Conservation (phyloP, 23 tunicate genomes). For the Oikopleura dioica region DNA sequence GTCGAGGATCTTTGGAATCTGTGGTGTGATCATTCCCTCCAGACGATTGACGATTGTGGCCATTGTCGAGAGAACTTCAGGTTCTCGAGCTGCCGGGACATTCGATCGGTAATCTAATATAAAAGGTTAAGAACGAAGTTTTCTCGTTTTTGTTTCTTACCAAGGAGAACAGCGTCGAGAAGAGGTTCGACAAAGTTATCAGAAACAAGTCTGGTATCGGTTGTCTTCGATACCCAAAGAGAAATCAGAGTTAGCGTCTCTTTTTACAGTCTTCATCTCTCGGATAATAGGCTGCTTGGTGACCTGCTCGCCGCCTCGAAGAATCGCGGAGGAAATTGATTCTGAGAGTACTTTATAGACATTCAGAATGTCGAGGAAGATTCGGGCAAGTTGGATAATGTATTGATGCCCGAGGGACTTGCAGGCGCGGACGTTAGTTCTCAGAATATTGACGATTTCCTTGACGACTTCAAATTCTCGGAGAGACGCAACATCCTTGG, state of each 20-base stretch:
- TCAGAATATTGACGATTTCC: constrained; percentile 67
- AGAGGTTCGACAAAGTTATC: constrained; percentile 93
- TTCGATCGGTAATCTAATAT: constrained; percentile 79
- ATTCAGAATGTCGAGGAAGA: constrained; percentile 95
- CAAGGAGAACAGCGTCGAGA: constrained; percentile 62
- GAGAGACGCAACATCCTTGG: constrained; percentile 44
- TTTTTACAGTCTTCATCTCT: constrained; percentile 90
- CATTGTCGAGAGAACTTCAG: constrained; percentile 70
- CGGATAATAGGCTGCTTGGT: constrained; percentile 80
- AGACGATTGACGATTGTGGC: constrained; percentile 21
- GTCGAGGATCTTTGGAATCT: constrained; percentile 86
- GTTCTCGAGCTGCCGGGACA: constrained; percentile 94
- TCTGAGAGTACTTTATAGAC: constrained; percentile 93
- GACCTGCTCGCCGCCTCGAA: constrained; percentile 59
- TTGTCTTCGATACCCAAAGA: constrained; percentile 69
- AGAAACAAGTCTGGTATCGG: constrained; percentile 42
- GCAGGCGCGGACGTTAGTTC: constrained; percentile 85
- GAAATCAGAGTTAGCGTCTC: constrained; percentile 81
- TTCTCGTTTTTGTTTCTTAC: too few species aligned
- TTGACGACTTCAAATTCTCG: constrained; percentile 77
- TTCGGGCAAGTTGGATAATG: constrained; percentile 46
- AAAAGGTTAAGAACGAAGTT: constrained; percentile 75
- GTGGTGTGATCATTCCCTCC: constrained; percentile 53
- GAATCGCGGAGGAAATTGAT: constrained; percentile 80
- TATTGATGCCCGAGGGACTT: constrained; percentile 64